These are phyloP conservation scores for Euphydryas editha DNA, from an alignment of 2,888 invertebrate genomes.

Conservation along the genomic window DNA sequence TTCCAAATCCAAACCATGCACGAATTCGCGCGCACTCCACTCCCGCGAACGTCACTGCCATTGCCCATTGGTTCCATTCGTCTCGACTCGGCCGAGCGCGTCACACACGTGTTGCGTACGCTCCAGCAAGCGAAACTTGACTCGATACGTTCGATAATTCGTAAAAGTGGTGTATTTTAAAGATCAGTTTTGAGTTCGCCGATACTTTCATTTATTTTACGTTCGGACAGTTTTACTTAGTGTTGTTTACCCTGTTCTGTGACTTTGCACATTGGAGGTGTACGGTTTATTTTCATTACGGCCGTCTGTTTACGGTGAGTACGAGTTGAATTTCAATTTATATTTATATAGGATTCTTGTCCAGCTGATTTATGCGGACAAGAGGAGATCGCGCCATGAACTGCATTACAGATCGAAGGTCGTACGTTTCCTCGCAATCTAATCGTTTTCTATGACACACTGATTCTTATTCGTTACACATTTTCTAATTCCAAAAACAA, in stretches of 20 bases:
- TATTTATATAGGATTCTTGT: conserved; percentile 60
- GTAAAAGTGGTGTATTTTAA: conserved; percentile 73
- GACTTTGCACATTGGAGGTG: conserved; percentile 74
- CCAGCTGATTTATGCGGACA: conserved; percentile 72
- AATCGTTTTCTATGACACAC: conserved; percentile 60
- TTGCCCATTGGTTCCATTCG: conserved; percentile 60
- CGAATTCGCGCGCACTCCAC: conserved; percentile 36
- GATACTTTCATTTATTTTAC: conserved; percentile 60
- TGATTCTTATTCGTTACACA: conserved; percentile 38
- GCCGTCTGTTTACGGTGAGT: conserved; percentile 78
- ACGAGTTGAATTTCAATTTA: conserved; percentile 71
- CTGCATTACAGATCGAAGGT: conserved; percentile 72
- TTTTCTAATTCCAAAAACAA: conserved; percentile 30
- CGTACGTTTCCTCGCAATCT: conserved; percentile 58
- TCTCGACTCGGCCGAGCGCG: conserved; percentile 62
- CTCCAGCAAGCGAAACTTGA: conserved; percentile 67
- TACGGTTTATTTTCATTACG: conserved; percentile 73
- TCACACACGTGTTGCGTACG: conserved; percentile 62
- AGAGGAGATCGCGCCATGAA: conserved; percentile 66
- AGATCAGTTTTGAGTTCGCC: conserved; percentile 56
- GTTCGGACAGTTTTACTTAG: conserved; percentile 69
- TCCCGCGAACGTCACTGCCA: conserved; percentile 33
- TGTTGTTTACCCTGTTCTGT: conserved; percentile 78
- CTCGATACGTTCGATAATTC: conserved; percentile 62
- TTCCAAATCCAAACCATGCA: conserved; percentile 24